These are phyloP conservation scores for Dicyrtomina minuta DNA, from an alignment of 2,888 invertebrate species.

Conservation along the genomic window DNA sequence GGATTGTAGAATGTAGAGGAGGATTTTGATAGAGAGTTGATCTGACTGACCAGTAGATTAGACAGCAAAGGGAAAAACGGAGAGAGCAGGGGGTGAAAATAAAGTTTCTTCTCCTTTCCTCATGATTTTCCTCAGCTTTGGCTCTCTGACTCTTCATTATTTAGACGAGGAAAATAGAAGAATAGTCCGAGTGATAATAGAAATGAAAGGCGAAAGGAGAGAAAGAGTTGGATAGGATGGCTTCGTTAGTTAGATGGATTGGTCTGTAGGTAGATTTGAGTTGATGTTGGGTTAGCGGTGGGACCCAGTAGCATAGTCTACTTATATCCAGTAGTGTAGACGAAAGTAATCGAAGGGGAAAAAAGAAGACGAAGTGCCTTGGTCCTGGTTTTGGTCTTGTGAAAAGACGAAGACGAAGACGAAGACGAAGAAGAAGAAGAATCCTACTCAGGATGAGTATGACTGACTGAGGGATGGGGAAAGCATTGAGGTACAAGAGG, in stretches of 20 bases:
- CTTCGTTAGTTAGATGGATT: neutral
- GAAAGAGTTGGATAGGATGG: no score
- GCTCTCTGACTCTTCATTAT: conserved; percentile 21
- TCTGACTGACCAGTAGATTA: conserved; percentile 34
- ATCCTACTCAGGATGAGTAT: conserved; percentile 1
- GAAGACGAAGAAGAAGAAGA: conserved; percentile 5
- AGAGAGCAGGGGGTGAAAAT: neutral
- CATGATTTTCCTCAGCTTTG: neutral
- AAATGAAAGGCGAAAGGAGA: neutral
- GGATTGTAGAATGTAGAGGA: neutral
- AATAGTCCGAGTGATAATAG: conserved; percentile 6
- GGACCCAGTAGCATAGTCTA: no score
- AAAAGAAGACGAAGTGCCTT: neutral
- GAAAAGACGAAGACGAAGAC: neutral
- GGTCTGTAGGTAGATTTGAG: no score
- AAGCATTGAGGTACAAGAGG: conserved; percentile 14
- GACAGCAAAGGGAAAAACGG: conserved; percentile 3
- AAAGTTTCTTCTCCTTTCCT: conserved; percentile 2
- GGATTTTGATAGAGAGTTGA: conserved; percentile 26
- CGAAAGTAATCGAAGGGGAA: neutral
- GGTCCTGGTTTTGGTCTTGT: neutral
- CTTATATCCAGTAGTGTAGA: no score
- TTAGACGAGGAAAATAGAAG: conserved; percentile 5
- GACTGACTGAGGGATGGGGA: conserved; percentile 22
- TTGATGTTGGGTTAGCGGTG: no score